Evolutionary conservation across 1,140 invertebrate genomes (phyloP).

Genomic region (Neodiprion virginianus): DNA sequence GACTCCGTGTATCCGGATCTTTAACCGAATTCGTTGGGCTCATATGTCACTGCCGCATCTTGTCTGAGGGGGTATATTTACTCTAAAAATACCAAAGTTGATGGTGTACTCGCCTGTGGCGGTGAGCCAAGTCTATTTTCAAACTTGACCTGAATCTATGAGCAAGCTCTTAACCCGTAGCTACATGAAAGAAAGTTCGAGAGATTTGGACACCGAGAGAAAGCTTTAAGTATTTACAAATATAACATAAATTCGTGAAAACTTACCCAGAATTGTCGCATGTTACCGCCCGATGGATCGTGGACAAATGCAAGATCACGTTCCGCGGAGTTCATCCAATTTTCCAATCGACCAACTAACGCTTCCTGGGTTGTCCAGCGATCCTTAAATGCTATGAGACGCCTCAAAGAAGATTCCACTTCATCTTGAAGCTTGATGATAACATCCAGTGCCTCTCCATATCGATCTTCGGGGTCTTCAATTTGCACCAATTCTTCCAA

Average conservation of each 20-base stretch:
- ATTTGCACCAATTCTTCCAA: conserved; percentile 77
- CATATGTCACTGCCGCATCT: conserved; percentile 10
- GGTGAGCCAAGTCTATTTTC: conserved; percentile 28
- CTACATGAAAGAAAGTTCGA: conserved; percentile 9
- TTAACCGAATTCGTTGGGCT: neutral
- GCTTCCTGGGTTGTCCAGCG: conserved; percentile 77
- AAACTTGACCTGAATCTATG: conserved; percentile 14
- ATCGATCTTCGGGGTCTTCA: conserved; percentile 73
- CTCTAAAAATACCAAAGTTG: conserved; percentile 6
- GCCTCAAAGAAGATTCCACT: conserved; percentile 73
- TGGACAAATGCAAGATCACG: conserved; percentile 65
- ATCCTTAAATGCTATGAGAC: conserved; percentile 76
- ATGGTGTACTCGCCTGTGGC: conserved; percentile 19
- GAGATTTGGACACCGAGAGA: conserved; percentile 8
- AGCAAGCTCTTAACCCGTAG: neutral
- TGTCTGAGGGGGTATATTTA: neutral
- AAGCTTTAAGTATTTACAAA: conserved; percentile 12
- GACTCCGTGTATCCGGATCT: conserved; percentile 11
- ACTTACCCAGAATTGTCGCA: conserved; percentile 80
- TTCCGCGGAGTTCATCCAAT: conserved; percentile 76
- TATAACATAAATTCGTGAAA: neutral
- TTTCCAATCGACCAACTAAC: conserved; percentile 74
- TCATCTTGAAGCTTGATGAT: conserved; percentile 76
- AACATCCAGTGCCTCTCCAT: conserved; percentile 72
- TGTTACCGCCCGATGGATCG: conserved; percentile 69